Evolutionary conservation across 2,888 invertebrate genomes (phyloP), one percentile per base, ranked within the genome.

Genomic region (Drosophila nr. perissopoda): DNA sequence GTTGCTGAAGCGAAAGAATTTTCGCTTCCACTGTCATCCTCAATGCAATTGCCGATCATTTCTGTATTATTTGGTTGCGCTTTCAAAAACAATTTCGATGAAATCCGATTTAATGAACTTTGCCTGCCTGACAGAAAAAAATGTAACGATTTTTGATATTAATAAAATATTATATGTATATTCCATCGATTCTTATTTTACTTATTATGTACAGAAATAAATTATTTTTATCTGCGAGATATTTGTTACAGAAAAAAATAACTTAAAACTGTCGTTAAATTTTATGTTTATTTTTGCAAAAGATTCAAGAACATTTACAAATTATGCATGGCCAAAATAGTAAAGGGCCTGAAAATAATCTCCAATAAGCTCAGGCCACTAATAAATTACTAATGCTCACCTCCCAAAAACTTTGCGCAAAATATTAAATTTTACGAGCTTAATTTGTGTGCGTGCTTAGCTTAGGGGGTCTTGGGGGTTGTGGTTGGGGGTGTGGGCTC

Each of bases 391-490:
- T 75, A 70, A 75, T 76, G 57, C 69, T 70, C 70, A 82, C 77
- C 80, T 83, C 67, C 58, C 60, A 29, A 65, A 70, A 62, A 76
- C 72, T 82, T 71, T 70, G 68, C 27, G 54, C 64, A 78, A 87
- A 89, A 88, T 88, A 88, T 88, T 88, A 88, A 88, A 88, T 88
- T 88, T 88, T 90, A 88, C 91, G 88, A 89, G 77, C 78, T 88
- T 88, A 88, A 88, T 89, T 88, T 88, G 91, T 77, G 90, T 75
- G 76, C 88, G 91, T 90, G 88, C 62, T 70, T 38, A 69, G 91
- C 91, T 82, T 81, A 76, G 51, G 61, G 42, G 56, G 25, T 49
- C n/a, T n/a, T 36, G 16, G 21, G 11, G 25, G 5, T 31, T 29
- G 29, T 3, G 5, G 16, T 21, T 29, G 27, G 33, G 38, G 18